Conservation (phyloP, 2,888 invertebrate species). For the Sussaba pulchella region DNA sequence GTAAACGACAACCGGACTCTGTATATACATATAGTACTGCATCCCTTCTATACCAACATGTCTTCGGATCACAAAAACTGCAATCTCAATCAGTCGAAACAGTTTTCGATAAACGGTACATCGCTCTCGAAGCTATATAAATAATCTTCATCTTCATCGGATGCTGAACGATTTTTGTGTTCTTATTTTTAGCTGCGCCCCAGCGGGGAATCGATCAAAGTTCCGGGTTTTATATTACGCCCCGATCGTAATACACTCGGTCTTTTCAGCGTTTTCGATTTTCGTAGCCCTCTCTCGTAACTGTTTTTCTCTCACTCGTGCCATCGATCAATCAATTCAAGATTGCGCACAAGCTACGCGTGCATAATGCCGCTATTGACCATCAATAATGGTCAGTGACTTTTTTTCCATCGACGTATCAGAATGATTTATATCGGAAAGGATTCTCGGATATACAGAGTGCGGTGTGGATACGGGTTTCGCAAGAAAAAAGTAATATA, state of each 20-base stretch:
- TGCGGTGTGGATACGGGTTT: conserved; percentile 13
- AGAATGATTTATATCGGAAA: conserved; percentile 68
- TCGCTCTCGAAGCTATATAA: conserved; percentile 3
- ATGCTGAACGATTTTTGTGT: conserved; percentile 13
- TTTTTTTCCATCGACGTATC: conserved; percentile 63
- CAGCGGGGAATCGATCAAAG: conserved; percentile 54
- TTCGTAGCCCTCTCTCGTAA: conserved; percentile 15
- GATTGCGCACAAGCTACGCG: conserved; percentile 70
- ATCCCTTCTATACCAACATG: background rate
- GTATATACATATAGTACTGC: conserved; percentile 33
- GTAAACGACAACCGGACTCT: conserved; percentile 16
- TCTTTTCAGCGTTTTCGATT: conserved; percentile 49
- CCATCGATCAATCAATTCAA: conserved; percentile 71
- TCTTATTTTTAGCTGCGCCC: conserved; percentile 21
- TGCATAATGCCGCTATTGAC: conserved; percentile 75
- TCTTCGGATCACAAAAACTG: background rate
- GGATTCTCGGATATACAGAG: conserved; percentile 24
- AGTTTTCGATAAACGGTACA: conserved; percentile 25
- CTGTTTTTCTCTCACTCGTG: conserved; percentile 49
- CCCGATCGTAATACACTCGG: conserved; percentile 49
- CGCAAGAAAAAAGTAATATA: background rate
- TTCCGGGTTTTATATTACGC: conserved; percentile 47
- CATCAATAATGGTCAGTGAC: conserved; percentile 73
- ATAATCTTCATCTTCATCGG: conserved; percentile 13
- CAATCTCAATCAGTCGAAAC: conserved; percentile 34